Evolutionary conservation across 2,888 invertebrate genomes (phyloP), one percentile per base, ranked within the genome.

Genomic region (Andrena fulva): DNA sequence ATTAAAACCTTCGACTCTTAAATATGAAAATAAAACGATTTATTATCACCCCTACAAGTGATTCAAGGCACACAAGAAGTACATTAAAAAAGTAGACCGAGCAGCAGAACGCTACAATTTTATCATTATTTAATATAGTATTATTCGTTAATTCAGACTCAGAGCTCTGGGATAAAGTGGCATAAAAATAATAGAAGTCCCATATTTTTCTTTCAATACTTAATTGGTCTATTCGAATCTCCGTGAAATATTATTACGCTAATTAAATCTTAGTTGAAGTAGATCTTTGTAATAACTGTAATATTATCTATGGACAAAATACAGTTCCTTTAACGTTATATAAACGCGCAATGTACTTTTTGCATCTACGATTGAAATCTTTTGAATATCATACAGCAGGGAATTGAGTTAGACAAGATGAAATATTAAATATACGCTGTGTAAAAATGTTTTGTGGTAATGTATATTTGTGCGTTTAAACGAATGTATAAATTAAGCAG

Each of bases 391-490:
- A 56, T 48, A 54, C 54, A 71, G 42, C 56, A 48, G 16, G 63
- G 48, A 76, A 64, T 72, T 48, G 27, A 56, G n/a, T 72, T 42
- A 27, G 12, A 56, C n/a, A 31, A 56, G 29, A 56, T 42, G 10
- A 66, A 10, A 66, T 64, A 59, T 31, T 24, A 73, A 29, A 77
- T 20, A 68, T 54, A 24, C 1, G 33, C 24, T 54, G 20, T 31
- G 52, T 31, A 33, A 68, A 68, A 24, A 33, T 48, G n/a, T 50
- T n/a, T 29, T 31, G 24, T 27, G 33, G 20, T 24, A 33, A 42
- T 54, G 52, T 68, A 35, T 54, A 33, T 33, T 78, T 78, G 62
- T 78, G 76, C 52, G 52, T 42, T 24, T 67, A 4, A 31, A 54
- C 31, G 24, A 62, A 31, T 62, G 12, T 62, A 20, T 24, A 52